Conservation (phyloP, 2,113 vertebrate genomes). For the Petrocephalus zakoni region DNA sequence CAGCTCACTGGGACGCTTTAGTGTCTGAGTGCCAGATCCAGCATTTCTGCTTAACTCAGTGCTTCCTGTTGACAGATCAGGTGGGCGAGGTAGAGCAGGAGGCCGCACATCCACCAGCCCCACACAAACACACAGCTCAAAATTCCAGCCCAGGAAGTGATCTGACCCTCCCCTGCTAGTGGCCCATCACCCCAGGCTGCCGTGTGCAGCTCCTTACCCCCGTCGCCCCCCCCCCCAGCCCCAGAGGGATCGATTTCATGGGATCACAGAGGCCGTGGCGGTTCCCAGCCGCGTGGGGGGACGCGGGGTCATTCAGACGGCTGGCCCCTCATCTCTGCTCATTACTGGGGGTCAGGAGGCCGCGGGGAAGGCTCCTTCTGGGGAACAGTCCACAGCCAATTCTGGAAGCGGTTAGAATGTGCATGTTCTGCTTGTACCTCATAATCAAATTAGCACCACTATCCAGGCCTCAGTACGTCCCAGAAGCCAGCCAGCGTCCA, state of each 20-base stretch:
- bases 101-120: background rate
- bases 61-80: background rate
- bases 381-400: constrained; percentile 31
- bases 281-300: constrained; percentile 50
- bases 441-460: constrained; percentile 39
- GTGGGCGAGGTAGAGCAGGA: background rate
- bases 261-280: constrained; percentile 52
- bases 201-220: background rate
- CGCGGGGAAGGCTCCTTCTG: constrained; percentile 30
- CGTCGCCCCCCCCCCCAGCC: background rate
- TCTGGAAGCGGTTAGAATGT: constrained; percentile 33
- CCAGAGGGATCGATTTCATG: constrained; percentile 57
- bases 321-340: constrained; percentile 51
- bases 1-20: background rate
- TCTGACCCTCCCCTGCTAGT: background rate
- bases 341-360: constrained; percentile 57
- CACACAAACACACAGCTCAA: background rate
- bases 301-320: constrained; percentile 36
- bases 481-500: background rate
- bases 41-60: background rate
- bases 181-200: background rate
- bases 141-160: background rate
- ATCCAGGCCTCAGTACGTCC: background rate
- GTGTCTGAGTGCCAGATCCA: background rate
- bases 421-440: constrained; percentile 30